Evolutionary conservation across 2,888 invertebrate species (phyloP).

Genomic region (Halictus quadricinctus): DNA sequence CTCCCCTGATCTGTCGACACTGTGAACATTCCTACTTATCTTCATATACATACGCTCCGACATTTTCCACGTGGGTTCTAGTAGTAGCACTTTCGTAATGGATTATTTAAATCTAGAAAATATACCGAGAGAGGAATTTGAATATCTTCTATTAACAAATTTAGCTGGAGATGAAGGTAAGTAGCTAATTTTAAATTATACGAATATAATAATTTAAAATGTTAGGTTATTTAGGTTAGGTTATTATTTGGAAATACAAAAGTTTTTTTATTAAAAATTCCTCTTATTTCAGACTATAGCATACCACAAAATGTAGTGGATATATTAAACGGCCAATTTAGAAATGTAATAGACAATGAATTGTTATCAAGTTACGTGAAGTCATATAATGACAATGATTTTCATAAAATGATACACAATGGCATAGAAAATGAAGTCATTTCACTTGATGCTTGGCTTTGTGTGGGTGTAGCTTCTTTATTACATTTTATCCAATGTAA

Average conservation of each 20-base stretch:
- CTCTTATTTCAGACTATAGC: slow-evolving; percentile 45
- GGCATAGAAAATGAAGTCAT: slow-evolving; percentile 53
- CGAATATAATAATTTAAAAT: background rate
- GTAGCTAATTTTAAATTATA: background rate
- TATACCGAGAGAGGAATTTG: slow-evolving; percentile 32
- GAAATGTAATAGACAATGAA: slow-evolving; percentile 43
- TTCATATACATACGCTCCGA: background rate
- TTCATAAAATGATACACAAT: slow-evolving; percentile 58
- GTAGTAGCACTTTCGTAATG: slow-evolving; percentile 27
- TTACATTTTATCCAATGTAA: slow-evolving; percentile 91
- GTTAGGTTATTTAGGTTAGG: slow-evolving; percentile 41
- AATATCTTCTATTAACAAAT: slow-evolving; percentile 46
- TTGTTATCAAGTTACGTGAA: slow-evolving; percentile 12
- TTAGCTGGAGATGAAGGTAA: slow-evolving; percentile 33
- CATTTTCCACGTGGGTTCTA: slow-evolving; percentile 29
- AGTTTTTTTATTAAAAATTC: slow-evolving; percentile 1
- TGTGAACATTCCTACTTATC: no score
- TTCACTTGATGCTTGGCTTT: slow-evolving; percentile 82
- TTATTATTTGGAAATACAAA: background rate
- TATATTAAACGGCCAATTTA: slow-evolving; percentile 55
- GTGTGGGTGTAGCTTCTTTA: slow-evolving; percentile 86
- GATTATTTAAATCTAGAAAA: background rate
- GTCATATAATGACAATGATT: slow-evolving; percentile 21
- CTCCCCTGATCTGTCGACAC: no score
- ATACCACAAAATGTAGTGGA: slow-evolving; percentile 21